Evolutionary conservation across 2,797 vertebrate genomes (phyloP).

Genomic region (Sorex maritimensis): DNA sequence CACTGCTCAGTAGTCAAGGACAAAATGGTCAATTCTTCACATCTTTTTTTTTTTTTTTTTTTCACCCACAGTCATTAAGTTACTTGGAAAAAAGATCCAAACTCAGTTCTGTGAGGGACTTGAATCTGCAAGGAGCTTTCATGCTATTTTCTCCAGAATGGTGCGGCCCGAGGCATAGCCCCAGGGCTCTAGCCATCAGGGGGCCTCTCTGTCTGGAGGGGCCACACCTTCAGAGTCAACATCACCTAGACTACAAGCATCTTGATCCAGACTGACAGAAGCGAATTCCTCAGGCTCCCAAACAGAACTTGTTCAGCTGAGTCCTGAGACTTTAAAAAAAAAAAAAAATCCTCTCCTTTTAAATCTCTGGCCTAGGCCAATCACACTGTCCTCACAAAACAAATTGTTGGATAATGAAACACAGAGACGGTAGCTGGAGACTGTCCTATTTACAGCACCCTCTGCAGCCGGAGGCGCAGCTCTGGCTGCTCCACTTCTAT

Average conservation of each 20-base stretch:
- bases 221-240: slow-evolving; percentile 14
- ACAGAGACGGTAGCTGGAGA: slow-evolving; percentile 19
- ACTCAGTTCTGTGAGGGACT: not conserved
- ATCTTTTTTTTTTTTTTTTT: slow-evolving; percentile 49
- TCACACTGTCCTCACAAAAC: slow-evolving; percentile 67
- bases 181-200: not conserved
- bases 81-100: slow-evolving; percentile 10
- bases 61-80: slow-evolving; percentile 26
- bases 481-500: slow-evolving; percentile 79
- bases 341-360: slow-evolving; percentile 46
- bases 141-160: not conserved
- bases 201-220: slow-evolving; percentile 43
- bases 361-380: slow-evolving; percentile 70
- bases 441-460: slow-evolving; percentile 78
- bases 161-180: slow-evolving; percentile 10
- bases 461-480: slow-evolving; percentile 74
- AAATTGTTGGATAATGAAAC: slow-evolving; percentile 76
- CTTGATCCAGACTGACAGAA: slow-evolving; percentile 53
- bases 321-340: slow-evolving; percentile 76
- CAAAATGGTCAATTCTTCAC: not conserved
- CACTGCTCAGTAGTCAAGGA: slow-evolving; percentile 44
- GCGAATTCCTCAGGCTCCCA: slow-evolving; percentile 72
- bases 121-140: not conserved
- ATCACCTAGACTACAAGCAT: slow-evolving; percentile 45
- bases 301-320: slow-evolving; percentile 78